Conservation (phyloP, 92 coral and sea anemone genomes). For the Zoanthus gigantus region DNA sequence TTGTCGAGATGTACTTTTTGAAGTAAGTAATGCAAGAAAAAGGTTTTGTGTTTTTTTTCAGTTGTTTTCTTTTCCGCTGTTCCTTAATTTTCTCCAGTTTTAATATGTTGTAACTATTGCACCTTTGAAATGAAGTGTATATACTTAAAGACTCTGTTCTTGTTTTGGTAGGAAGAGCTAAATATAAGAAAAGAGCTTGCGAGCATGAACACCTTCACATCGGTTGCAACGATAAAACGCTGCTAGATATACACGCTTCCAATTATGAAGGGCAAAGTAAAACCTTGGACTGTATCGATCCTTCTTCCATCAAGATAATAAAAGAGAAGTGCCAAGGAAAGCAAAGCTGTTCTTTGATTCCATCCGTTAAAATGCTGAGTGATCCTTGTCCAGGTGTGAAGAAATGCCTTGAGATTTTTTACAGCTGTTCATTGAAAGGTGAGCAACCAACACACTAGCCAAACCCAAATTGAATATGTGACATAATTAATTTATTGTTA, state of each 20-base stretch:
- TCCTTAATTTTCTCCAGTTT: too few species aligned
- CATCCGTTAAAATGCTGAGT: not conserved
- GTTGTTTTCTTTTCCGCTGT: too few species aligned
- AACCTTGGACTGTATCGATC: not conserved
- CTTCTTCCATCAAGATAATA: not conserved
- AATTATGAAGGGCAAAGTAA: constrained; percentile 1
- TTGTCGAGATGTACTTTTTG: too few species aligned
- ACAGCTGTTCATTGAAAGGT: not conserved
- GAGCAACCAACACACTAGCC: not conserved
- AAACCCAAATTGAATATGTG: too few species aligned
- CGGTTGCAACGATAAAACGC: not conserved
- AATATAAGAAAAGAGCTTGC: not conserved
- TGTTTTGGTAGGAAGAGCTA: not conserved
- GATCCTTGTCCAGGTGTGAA: not conserved
- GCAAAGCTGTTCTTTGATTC: not conserved
- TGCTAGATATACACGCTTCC: not conserved
- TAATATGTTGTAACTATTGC: too few species aligned
- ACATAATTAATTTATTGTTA: too few species aligned
- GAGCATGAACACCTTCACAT: too few species aligned
- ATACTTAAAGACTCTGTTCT: not conserved
- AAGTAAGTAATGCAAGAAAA: too few species aligned
- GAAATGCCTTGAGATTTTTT: not conserved
- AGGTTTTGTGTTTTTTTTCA: too few species aligned
- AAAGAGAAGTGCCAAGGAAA: constrained; percentile 10
- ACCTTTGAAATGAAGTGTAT: not conserved